Evolutionary conservation across 2,888 invertebrate species (phyloP).

Genomic region (Synergus itoensis): DNA sequence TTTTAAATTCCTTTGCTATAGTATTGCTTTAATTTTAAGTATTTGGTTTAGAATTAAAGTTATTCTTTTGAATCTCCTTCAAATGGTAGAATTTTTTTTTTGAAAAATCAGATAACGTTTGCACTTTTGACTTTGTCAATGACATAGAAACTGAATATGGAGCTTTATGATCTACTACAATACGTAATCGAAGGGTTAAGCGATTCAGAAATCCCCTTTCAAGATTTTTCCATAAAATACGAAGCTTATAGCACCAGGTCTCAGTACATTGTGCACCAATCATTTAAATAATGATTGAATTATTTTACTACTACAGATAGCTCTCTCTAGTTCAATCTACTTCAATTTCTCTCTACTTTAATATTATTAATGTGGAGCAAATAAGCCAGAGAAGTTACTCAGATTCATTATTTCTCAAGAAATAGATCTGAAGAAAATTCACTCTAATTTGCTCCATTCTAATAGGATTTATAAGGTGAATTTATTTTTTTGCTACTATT

Average conservation of each 20-base stretch:
- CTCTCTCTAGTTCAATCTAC: background rate
- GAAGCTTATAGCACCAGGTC: constrained; percentile 26
- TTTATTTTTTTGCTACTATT: constrained; percentile 41
- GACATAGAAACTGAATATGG: background rate
- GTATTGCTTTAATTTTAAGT: background rate
- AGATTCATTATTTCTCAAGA: background rate
- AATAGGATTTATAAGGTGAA: constrained; percentile 3
- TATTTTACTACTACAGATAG: constrained; percentile 3
- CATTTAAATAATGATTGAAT: constrained; percentile 19
- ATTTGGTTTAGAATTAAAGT: background rate
- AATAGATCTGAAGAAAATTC: background rate
- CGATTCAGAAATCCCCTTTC: constrained; percentile 14
- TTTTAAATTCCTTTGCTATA: constrained; percentile 1
- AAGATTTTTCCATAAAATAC: constrained; percentile 26
- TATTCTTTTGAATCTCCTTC: background rate
- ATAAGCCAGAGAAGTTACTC: background rate
- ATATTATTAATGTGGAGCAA: background rate
- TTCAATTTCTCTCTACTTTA: background rate
- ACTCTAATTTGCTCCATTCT: background rate
- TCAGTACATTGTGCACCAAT: constrained; percentile 27
- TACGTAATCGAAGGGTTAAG: constrained; percentile 32
- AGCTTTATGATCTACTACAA: constrained; percentile 35
- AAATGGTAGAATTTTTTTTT: background rate
- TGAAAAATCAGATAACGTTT: background rate
- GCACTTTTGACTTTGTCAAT: background rate